Conservation (phyloP, 2,113 vertebrate species). For the Sarotherodon lohbergeri region DNA sequence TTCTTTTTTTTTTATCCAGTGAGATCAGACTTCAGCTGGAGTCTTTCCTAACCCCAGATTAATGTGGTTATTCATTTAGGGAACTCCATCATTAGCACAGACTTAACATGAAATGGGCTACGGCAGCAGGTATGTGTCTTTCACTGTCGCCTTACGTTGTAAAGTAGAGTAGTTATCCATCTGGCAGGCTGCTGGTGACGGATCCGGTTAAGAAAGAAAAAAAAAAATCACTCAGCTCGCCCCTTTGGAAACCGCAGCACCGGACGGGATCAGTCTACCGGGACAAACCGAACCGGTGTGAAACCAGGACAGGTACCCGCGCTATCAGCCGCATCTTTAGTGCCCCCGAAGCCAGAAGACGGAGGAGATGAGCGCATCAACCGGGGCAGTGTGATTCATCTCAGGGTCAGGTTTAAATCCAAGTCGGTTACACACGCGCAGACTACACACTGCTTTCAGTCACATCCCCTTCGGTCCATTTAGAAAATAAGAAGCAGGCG, state of each 20-base stretch:
- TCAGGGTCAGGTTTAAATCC: conserved; percentile 38
- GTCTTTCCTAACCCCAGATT: background rate
- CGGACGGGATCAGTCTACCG: conserved; percentile 43
- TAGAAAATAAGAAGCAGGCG: background rate
- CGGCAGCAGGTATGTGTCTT: conserved; percentile 38
- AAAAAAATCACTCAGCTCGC: background rate
- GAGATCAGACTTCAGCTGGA: background rate
- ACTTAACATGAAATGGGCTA: background rate
- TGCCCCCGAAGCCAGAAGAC: background rate
- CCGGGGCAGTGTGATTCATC: conserved; percentile 7
- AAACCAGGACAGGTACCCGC: conserved; percentile 40
- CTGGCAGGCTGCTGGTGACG: conserved; percentile 36
- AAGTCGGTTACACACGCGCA: background rate
- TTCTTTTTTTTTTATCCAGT: background rate
- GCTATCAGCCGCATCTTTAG: conserved; percentile 50
- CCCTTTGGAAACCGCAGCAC: conserved; percentile 22
- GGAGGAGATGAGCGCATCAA: conserved; percentile 10
- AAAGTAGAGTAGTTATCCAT: conserved; percentile 72
- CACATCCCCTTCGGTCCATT: conserved; percentile 21
- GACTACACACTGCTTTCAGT: background rate
- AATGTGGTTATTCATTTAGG: background rate
- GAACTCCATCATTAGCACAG: background rate
- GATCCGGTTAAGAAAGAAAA: background rate
- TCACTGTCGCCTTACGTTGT: conserved; percentile 57
- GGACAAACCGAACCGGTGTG: conserved; percentile 46